These are phyloP conservation scores for Alauda arvensis DNA, from an alignment of 2,797 vertebrate genomes.

Conservation along the genomic window DNA sequence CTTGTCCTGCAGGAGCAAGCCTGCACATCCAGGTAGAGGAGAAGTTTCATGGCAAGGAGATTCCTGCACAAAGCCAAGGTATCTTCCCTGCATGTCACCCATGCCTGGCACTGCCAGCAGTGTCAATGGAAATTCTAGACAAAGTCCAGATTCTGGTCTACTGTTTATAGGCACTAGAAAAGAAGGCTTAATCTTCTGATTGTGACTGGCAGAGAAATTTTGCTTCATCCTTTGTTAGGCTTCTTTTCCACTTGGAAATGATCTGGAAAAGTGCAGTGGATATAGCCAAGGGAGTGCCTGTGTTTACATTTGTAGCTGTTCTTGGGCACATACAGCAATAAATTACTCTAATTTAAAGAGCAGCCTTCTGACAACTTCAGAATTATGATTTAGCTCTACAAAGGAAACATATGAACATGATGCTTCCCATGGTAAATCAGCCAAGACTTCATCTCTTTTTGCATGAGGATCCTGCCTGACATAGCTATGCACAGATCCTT, in stretches of 20 bases:
- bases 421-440: constrained; percentile 37
- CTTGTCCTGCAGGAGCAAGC: background rate
- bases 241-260: constrained; percentile 14
- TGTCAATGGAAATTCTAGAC: background rate
- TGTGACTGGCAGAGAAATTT: background rate
- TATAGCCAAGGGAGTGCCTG: constrained; percentile 10
- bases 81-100: background rate
- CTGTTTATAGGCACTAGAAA: background rate
- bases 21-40: background rate
- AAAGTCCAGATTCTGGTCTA: background rate
- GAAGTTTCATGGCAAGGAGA: background rate
- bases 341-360: constrained; percentile 41
- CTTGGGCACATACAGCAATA: constrained; percentile 23
- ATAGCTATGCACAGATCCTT: constrained; percentile 14
- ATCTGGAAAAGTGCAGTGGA: constrained; percentile 19
- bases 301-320: constrained; percentile 37
- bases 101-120: background rate
- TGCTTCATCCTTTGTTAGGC: background rate
- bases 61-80: background rate
- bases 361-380: constrained; percentile 7
- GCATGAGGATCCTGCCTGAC: constrained; percentile 6
- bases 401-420: constrained; percentile 36
- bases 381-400: constrained; percentile 18
- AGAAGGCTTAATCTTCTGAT: background rate
- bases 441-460: constrained; percentile 21